A percentile compares a stretch with the other conserved stretches of the same genome.
Conservation (phyloP, 2,888 invertebrate genomes). For the Furcula furcula region DNA sequence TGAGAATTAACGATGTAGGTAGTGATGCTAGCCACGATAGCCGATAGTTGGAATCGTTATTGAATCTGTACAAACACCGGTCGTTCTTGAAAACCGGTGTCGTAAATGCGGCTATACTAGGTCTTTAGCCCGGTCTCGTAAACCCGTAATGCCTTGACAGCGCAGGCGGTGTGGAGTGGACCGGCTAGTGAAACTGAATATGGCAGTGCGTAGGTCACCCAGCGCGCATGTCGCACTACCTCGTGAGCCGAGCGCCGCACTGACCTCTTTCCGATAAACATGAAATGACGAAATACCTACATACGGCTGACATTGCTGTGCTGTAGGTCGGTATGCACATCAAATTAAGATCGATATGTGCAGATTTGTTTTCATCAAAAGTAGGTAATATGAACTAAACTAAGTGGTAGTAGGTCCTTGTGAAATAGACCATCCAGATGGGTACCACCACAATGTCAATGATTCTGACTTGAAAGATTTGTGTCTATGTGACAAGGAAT, state of each 20-base stretch:
- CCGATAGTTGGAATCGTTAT: conserved; percentile 14
- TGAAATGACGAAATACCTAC: conserved; percentile 16
- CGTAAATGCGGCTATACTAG: conserved; percentile 1
- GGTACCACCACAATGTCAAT: too few relatives aligned
- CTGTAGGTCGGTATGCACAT: too few relatives aligned
- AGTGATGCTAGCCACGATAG: conserved; percentile 17
- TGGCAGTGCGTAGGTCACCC: conserved; percentile 44
- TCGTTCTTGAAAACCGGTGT: too few relatives aligned
- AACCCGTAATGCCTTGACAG: conserved; percentile 7
- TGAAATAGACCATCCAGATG: too few relatives aligned
- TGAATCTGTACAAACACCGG: conserved; percentile 3
- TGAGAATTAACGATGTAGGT: conserved; percentile 40
- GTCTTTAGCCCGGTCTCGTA: conserved; percentile 4
- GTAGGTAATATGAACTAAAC: too few relatives aligned
- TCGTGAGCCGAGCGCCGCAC: conserved; percentile 14
- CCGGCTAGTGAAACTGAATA: conserved; percentile 35
- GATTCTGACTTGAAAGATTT: too few relatives aligned
- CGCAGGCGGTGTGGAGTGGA: conserved; percentile 7
- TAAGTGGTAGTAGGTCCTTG: too few relatives aligned
- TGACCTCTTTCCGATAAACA: conserved; percentile 36
- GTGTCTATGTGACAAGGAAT: too few relatives aligned
- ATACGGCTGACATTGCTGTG: conserved; percentile 1
- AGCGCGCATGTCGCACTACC: conserved; percentile 30
- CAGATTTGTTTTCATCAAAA: too few relatives aligned
- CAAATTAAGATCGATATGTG: too few relatives aligned